Evolutionary conservation across 2,113 vertebrate species (phyloP).

Genomic region (Syngnathoides biaculeatus): DNA sequence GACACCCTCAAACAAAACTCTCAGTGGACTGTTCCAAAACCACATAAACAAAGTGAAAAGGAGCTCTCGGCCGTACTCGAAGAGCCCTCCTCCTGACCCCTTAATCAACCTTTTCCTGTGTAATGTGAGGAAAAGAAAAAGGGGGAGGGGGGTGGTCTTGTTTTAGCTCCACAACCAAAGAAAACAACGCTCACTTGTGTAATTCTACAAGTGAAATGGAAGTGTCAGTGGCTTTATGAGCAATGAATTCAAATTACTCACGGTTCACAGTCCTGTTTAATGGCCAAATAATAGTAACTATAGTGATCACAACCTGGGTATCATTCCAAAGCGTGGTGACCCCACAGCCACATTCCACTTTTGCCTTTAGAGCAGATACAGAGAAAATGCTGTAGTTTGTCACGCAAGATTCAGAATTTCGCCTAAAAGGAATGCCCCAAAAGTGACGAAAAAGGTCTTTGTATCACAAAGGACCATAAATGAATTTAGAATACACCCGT

Average conservation of each 20-base stretch:
- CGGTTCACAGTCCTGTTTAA: neutral
- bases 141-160: constrained; percentile 38
- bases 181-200: neutral
- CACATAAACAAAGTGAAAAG: neutral
- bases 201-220: neutral
- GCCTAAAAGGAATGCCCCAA: neutral
- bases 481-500: too few species aligned
- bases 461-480: too few species aligned
- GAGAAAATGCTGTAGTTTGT: neutral
- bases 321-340: too few species aligned
- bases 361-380: neutral
- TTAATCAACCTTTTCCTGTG: constrained; percentile 26
- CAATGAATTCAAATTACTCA: neutral
- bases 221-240: neutral
- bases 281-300: neutral
- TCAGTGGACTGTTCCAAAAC: constrained; percentile 1
- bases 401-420: neutral
- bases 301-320: neutral
- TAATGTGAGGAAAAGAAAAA: constrained; percentile 27
- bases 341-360: neutral
- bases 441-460: too few species aligned
- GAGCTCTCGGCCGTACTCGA: constrained; percentile 15
- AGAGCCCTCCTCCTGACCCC: constrained; percentile 37
- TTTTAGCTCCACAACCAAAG: neutral
- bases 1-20: constrained; percentile 10